Base-by-base conservation (phyloP, 2,113 vertebrate species). In the Neofelis nebulosa region DNA sequence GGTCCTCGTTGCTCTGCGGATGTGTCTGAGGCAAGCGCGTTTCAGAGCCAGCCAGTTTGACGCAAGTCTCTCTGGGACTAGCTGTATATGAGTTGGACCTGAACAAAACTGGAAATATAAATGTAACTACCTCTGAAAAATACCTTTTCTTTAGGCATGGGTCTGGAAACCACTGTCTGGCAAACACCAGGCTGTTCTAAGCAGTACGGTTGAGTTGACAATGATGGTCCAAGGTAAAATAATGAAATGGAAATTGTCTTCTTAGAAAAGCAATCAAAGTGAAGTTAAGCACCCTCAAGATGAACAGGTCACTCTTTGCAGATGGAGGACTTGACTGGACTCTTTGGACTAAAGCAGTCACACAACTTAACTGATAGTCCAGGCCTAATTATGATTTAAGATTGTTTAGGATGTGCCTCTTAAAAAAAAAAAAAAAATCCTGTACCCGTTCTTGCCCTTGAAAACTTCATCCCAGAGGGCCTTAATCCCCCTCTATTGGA, bases 91-190 rank as follows among this genome's bases (percentile, higher is more conserved):
- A 92, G n/a, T n/a, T 87, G 73, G 71, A 57, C 69, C 85, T 63
- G 55, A 91, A n/a, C 13, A 81, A 76, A 65, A 69, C 57, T 36
- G 74, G 38, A 80, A 80, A 93, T 48, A 16, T 15, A 19, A 52
- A 81, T 65, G 65, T 71, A 87, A 55, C n/a, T 88, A 23, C 61
- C 8, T 94, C 79, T 66, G 63, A 36, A 73, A 88, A 92, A 29
- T 27, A 27, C 5, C 27, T 73, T 57, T 95, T 63, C 14, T 15
- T 2, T 14, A 86, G n/a, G 14, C 50, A 23, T 6, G 38, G 12
- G 19, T 71, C 38, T 96, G 92, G 45, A 78, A 76, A 63, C 14
- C 19, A 38, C 11, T n/a, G 21, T 41, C 33, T 68, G 61, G 25
- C 31, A 91, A 89, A 82, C 13, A 84, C 23, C 27, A 86, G 41